Evolutionary conservation across 2,113 vertebrate genomes (phyloP).

Genomic region (Psittacara wagleri): DNA sequence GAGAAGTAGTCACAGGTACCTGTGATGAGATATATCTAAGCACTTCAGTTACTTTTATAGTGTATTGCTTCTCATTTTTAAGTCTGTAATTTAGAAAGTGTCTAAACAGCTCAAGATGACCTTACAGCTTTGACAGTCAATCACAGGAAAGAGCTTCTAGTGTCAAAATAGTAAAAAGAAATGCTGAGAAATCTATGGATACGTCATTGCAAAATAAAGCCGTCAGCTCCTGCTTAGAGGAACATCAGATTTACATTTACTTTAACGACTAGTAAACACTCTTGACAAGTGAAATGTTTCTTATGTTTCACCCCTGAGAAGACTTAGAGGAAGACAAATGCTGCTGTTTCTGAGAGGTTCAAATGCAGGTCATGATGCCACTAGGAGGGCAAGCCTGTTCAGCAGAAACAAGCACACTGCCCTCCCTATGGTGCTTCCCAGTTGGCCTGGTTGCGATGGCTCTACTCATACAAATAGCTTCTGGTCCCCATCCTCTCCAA

Average conservation of each 20-base stretch:
- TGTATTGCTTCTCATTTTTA: not conserved
- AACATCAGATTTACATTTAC: conserved; percentile 59
- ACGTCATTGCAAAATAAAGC: conserved; percentile 23
- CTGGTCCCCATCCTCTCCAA: not conserved
- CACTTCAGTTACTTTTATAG: not conserved
- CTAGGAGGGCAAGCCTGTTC: not conserved
- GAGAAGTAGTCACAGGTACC: not conserved
- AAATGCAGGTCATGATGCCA: conserved; percentile 8
- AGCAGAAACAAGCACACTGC: not conserved
- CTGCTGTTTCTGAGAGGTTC: conserved; percentile 11
- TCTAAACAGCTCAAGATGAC: conserved; percentile 49
- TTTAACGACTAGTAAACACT: conserved; percentile 52
- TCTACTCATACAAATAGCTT: not conserved
- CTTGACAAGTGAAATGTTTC: conserved; percentile 62
- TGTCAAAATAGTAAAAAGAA: conserved; percentile 58
- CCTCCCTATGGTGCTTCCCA: not conserved
- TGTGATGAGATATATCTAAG: not conserved
- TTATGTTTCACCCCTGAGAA: conserved; percentile 17
- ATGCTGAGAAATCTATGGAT: conserved; percentile 37
- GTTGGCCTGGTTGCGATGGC: rapidly evolving
- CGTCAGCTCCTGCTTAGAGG: conserved; percentile 39
- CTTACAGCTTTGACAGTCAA: conserved; percentile 59
- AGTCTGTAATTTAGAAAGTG: conserved; percentile 22
- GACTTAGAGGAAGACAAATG: conserved; percentile 51
- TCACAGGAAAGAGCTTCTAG: conserved; percentile 44